phyloP scores from a whole-genome alignment of 2,888 invertebrate species.

The Pollenia angustigena region DNA sequence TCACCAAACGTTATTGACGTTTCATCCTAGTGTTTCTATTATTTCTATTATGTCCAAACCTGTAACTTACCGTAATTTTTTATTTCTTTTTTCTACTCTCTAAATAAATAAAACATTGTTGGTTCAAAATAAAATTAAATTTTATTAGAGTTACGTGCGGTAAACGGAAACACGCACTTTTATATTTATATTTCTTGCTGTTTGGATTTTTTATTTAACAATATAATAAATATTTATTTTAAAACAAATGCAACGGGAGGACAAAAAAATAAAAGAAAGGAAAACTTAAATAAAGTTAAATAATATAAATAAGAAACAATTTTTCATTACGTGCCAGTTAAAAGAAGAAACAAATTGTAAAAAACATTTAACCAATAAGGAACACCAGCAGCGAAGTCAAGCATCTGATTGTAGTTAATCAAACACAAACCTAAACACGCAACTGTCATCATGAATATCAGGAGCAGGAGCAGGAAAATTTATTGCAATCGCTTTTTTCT shows the following conservation, averaged over 20 bases:
- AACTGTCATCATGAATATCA: slow-evolving; percentile 19
- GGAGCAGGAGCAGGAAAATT: slow-evolving; percentile 5
- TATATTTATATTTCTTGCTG: neutral
- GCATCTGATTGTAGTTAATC: neutral
- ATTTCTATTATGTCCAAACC: too few relatives aligned
- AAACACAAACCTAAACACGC: neutral
- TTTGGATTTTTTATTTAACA: neutral
- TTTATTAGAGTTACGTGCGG: slow-evolving; percentile 56
- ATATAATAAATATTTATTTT: slow-evolving; percentile 28
- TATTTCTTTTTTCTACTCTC: too few relatives aligned
- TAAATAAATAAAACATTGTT: slow-evolving; percentile 2
- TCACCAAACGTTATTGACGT: too few relatives aligned
- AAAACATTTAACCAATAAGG: slow-evolving; percentile 1
- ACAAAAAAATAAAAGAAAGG: slow-evolving; percentile 10
- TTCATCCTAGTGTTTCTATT: too few relatives aligned
- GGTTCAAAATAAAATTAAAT: slow-evolving; percentile 40
- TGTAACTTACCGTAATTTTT: too few relatives aligned
- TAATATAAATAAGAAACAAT: neutral
- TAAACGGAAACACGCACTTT: slow-evolving; percentile 52
- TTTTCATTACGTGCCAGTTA: slow-evolving; percentile 10
- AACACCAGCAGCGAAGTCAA: neutral
- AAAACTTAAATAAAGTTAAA: slow-evolving; percentile 14
- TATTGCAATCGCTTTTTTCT: neutral
- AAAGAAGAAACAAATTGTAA: neutral
- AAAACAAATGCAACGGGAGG: slow-evolving; percentile 40